Evolutionary conservation across 2,113 vertebrate genomes (phyloP), one percentile per base, ranked within the genome.

Genomic region (Etia nguti): DNA sequence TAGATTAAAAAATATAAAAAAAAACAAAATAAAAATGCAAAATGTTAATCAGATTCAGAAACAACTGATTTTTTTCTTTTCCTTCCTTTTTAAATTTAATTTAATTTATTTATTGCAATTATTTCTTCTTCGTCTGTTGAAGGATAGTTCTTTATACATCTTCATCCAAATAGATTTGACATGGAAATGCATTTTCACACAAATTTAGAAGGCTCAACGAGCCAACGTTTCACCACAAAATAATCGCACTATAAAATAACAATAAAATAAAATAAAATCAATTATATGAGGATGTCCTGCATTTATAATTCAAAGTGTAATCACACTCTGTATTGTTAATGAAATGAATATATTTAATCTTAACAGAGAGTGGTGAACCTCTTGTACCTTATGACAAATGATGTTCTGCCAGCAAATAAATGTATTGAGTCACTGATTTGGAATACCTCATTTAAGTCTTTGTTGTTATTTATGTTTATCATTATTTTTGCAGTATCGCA

Each of bases 381-480:
- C 36, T 85, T 68, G 29, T 48, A 24, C 34, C 46, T 36, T 6
- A 10, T 89, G 83, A 86, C 83, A 88, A 83, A 86, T 79, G 59
- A 91, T 52, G 8, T 22, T 24, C 80, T 89, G 89, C 80, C 84
- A 90, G 22, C 36, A 65, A 92, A 84, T 73, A 59, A 73, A 18
- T 8, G 6, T 52, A 79, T 80, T 3, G 22, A 79, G 50, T 81
- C 80, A 84, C 86, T 26, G 7, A 20, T 57, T 92, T 90, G 87
- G 43, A 81, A 82, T 60, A 59, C 62, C 43, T 56, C 20, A 8
- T 43, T 73, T 83, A 79, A 90, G 79, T 82, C 31, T 22, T 0
- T 20, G 38, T 88, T 89, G 59, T 89, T 89, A 79, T 92, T 88
- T 59, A 60, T 88, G 84, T 82, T 54, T 68, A 83, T 83, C 84